Evolutionary conservation across 2,888 invertebrate genomes (phyloP).

Genomic region (Podabrus alpinus): DNA sequence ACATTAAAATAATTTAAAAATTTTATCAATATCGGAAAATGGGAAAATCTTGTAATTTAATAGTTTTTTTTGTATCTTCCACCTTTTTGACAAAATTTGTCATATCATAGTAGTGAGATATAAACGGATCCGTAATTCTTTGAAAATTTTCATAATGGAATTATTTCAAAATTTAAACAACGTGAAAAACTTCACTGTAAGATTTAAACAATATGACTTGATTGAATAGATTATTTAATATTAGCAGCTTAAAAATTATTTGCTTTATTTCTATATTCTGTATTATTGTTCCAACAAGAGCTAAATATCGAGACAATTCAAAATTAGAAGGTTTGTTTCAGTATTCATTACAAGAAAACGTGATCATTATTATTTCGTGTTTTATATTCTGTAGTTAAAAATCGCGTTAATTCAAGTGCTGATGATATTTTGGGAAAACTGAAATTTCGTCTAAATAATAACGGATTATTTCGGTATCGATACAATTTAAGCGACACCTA

Average conservation of each 20-base stretch:
- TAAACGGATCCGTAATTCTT: background rate
- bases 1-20: background rate
- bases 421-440: background rate
- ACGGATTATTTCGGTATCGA: background rate
- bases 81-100: background rate
- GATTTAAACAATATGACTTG: conserved; percentile 30
- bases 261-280: conserved; percentile 44
- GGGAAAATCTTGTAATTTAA: no score
- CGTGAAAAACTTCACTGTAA: background rate
- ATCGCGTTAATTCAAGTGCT: conserved; percentile 1
- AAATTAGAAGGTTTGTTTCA: conserved; percentile 9
- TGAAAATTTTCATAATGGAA: background rate
- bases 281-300: conserved; percentile 37
- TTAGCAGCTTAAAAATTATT: conserved; percentile 47
- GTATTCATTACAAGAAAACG: background rate
- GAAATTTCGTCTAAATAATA: conserved; percentile 18
- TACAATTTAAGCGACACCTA: conserved; percentile 5
- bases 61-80: background rate
- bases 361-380: background rate
- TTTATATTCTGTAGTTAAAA: background rate
- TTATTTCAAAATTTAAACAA: background rate
- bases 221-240: conserved; percentile 41
- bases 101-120: background rate
- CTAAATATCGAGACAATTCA: conserved; percentile 31
- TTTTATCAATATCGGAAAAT: no score